Conservation (phyloP, 2,113 vertebrate species). For the Sander lucioperca region DNA sequence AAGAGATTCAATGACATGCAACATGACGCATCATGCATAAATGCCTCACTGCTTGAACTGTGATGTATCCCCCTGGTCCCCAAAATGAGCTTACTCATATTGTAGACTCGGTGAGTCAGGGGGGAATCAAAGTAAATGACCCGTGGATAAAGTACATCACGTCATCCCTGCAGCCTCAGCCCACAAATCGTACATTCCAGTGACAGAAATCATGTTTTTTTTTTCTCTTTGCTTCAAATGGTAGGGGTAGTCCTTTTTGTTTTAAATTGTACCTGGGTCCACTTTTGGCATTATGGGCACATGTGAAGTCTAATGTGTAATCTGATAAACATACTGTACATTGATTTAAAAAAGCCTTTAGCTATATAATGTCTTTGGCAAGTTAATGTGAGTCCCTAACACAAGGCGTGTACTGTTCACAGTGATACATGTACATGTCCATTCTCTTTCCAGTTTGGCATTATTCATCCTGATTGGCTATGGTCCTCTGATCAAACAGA, state of each 20-base stretch:
- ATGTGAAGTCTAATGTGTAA: constrained; percentile 20
- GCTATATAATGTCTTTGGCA: constrained; percentile 25
- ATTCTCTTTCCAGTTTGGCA: constrained; percentile 48
- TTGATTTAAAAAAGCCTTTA: constrained; percentile 4
- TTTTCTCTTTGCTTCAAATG: constrained; percentile 10
- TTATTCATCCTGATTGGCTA: constrained; percentile 48
- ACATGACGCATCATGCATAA: constrained; percentile 52
- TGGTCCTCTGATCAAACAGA: constrained; percentile 60
- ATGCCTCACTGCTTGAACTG: constrained; percentile 45
- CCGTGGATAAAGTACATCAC: constrained; percentile 64
- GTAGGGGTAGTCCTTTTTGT: not conserved
- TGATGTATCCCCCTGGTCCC: constrained; percentile 56
- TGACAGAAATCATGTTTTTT: constrained; percentile 16
- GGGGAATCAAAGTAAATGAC: constrained; percentile 67
- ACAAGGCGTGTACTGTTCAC: constrained; percentile 58
- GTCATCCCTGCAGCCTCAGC: constrained; percentile 52
- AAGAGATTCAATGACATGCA: constrained; percentile 53
- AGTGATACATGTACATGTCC: constrained; percentile 47
- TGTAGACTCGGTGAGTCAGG: constrained; percentile 59
- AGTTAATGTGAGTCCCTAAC: constrained; percentile 19
- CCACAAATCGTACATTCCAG: constrained; percentile 51
- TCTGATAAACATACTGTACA: constrained; percentile 19
- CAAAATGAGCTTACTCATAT: constrained; percentile 66
- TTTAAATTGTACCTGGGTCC: not conserved
- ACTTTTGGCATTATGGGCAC: not conserved